Percentiles rank a stretch among this genome's conserved stretches.
These are phyloP conservation scores for Hipposideros armiger DNA, from an alignment of 2,113 vertebrate species.

Conservation along the genomic window DNA sequence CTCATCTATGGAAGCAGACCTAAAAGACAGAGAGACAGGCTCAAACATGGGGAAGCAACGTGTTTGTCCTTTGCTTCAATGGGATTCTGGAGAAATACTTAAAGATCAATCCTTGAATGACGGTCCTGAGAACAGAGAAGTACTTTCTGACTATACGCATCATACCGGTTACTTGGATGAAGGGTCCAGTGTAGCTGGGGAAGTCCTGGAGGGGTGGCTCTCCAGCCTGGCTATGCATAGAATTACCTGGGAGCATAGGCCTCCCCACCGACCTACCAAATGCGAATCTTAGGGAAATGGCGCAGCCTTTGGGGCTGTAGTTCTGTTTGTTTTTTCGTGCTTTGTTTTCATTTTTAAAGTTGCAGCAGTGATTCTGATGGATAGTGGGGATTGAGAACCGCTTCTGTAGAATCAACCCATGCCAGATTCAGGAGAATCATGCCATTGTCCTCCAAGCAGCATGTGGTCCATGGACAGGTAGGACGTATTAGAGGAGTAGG, in stretches of 20 bases:
- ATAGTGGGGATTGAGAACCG: not conserved
- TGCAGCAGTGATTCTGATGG: not conserved
- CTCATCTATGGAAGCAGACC: not conserved
- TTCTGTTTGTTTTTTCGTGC: not conserved
- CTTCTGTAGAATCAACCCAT: not conserved
- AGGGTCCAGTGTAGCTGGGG: not conserved
- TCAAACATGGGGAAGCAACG: not conserved
- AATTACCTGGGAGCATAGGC: not conserved
- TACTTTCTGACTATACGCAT: not conserved
- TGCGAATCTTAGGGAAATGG: not conserved
- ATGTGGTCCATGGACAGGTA: not conserved
- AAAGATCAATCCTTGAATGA: not conserved
- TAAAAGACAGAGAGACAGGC: not conserved
- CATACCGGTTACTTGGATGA: not conserved
- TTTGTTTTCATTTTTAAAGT: constrained; percentile 4
- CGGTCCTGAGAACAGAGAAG: not conserved
- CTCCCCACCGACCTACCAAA: not conserved
- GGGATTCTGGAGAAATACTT: not conserved
- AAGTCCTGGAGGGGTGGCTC: not conserved
- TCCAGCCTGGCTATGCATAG: not conserved
- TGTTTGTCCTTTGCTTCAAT: not conserved
- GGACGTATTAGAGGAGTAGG: no score
- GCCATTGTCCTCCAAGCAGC: not conserved
- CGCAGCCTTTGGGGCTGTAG: not conserved
- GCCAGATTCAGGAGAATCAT: not conserved